Evolutionary conservation across 2,113 vertebrate genomes (phyloP).

Genomic region (Pomatostomus ruficeps): DNA sequence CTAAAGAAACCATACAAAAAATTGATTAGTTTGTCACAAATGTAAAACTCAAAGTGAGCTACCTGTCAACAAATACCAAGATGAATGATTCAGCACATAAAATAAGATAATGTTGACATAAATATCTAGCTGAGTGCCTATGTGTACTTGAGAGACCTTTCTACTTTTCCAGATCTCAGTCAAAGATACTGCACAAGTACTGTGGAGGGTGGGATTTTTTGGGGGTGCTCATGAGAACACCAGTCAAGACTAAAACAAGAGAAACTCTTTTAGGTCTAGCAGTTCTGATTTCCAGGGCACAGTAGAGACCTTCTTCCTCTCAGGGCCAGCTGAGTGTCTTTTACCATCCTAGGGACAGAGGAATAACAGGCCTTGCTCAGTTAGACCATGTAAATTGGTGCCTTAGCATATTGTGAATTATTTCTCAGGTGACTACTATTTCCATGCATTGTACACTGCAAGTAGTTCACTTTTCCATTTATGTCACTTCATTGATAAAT

Average conservation of each 20-base stretch:
- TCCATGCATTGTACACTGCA: neutral
- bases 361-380: neutral
- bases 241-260: neutral
- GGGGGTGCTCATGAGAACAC: neutral
- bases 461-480: neutral
- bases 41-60: neutral
- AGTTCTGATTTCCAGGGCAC: neutral
- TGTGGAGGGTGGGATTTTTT: neutral
- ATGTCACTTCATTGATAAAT: neutral
- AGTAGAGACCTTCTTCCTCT: neutral
- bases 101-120: neutral
- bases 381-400: neutral
- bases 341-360: neutral
- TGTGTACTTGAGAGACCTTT: neutral
- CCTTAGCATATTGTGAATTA: neutral
- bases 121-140: neutral
- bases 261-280: neutral
- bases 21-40: neutral
- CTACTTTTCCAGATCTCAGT: neutral
- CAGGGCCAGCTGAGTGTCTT: neutral
- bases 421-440: neutral
- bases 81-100: neutral
- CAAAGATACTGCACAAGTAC: neutral
- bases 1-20: neutral
- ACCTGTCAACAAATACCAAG: neutral